Percentiles rank a stretch among this genome's conserved stretches.
Evolutionary conservation across 2,797 vertebrate genomes (phyloP).

Genomic region (Malacoctenus gilli): DNA sequence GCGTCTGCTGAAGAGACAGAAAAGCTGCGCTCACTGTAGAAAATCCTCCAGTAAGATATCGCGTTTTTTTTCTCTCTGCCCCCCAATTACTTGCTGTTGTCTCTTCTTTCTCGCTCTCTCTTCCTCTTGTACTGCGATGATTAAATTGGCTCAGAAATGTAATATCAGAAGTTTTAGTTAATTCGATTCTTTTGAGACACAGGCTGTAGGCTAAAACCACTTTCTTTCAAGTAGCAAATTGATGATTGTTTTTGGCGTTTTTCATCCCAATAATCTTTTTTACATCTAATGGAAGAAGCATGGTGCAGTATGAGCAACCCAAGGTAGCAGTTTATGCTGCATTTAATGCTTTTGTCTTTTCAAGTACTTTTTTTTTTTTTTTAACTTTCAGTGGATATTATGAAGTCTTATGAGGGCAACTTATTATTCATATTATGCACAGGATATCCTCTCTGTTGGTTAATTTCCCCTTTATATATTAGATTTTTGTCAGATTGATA

Average conservation of each 20-base stretch:
- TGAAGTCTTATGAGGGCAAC: slow-evolving; percentile 32
- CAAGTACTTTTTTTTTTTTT: slow-evolving; percentile 20
- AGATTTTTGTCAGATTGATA: slow-evolving; percentile 38
- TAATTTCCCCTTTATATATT: slow-evolving; percentile 40
- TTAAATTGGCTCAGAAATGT: slow-evolving; percentile 75
- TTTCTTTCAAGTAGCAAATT: slow-evolving; percentile 74
- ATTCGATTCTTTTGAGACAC: slow-evolving; percentile 69
- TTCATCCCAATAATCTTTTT: slow-evolving; percentile 62
- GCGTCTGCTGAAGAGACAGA: slow-evolving; percentile 46
- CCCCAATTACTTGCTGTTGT: slow-evolving; percentile 61
- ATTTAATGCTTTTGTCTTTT: slow-evolving; percentile 33
- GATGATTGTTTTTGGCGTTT: slow-evolving; percentile 77
- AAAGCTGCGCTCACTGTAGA: slow-evolving; percentile 30
- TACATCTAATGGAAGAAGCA: slow-evolving; percentile 48
- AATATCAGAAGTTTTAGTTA: slow-evolving; percentile 75
- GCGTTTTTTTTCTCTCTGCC: slow-evolving; percentile 58
- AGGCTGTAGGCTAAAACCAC: slow-evolving; percentile 61
- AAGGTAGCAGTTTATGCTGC: slow-evolving; percentile 36
- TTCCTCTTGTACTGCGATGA: slow-evolving; percentile 57
- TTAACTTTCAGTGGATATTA: slow-evolving; percentile 31
- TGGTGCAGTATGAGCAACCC: slow-evolving; percentile 36
- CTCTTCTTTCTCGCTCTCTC: slow-evolving; percentile 50
- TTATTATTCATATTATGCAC: slow-evolving; percentile 47
- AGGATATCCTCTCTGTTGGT: slow-evolving; percentile 24
- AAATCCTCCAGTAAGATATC: slow-evolving; percentile 52